These are phyloP conservation scores for Protophormia terraenovae DNA, from an alignment of 2,888 invertebrate species.

Conservation along the genomic window DNA sequence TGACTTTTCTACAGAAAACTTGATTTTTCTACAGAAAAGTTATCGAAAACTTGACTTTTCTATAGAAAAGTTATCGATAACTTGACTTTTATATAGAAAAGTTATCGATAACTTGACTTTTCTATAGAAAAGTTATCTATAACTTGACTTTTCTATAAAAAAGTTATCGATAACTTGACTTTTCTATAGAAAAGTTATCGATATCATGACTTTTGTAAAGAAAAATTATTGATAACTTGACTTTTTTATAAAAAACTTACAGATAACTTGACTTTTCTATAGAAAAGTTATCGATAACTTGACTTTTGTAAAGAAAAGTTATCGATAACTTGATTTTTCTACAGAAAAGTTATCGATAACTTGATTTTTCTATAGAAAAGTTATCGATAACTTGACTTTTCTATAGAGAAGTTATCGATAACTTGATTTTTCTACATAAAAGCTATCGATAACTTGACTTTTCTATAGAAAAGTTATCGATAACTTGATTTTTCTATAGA, in stretches of 20 bases:
- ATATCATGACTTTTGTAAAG: background rate
- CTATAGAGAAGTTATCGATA: background rate
- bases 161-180: background rate
- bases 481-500: background rate
- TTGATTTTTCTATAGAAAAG: no score
- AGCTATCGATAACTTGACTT: background rate
- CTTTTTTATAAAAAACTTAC: no score
- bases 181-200: background rate
- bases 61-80: background rate
- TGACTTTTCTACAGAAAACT: no score
- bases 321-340: background rate
- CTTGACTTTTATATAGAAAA: no score
- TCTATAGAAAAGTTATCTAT: background rate
- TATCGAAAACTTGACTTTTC: background rate
- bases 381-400: background rate
- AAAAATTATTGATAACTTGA: background rate
- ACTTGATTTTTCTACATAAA: no score
- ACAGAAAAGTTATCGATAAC: background rate
- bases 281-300: background rate
- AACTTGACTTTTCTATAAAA: no score
- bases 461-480: background rate
- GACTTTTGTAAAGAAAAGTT: no score
- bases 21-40: no score
- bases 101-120: background rate
- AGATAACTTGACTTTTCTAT: background rate